Evolutionary conservation across 2,888 invertebrate species (phyloP), one percentile per base, ranked within the genome.

Genomic region (Nasonovia ribisnigri): DNA sequence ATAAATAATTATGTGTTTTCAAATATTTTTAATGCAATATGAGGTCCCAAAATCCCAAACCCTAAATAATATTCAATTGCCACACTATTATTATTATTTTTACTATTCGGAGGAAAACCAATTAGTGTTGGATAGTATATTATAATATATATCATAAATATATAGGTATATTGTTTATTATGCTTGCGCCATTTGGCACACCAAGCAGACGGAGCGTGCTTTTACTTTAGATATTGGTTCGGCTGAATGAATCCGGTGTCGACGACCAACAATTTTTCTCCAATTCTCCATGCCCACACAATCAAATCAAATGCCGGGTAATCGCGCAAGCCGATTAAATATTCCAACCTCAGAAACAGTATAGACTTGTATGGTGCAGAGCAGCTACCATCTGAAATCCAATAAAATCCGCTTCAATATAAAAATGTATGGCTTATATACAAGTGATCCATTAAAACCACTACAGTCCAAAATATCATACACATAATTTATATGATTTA

Each of bases 271-370:
- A 93, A 36, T 86, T 90, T 93, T n/a, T 93, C 93, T 86, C 29
- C 57, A 60, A 90, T 46, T 67, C 90, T 60, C 93, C 93, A 93
- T 26, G 93, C 93, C 93, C 93, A 93, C 11, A 93, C 60, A n/a
- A 90, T 86, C 42, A 93, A 67, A 90, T 93, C 93, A 6, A 93
- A 90, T n/a, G 86, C 24, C 20, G 93, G 93, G 8, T 93, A 67
- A 93, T 93, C 90, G 0, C 90, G 93, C 90, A 93, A 51, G 26
- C 93, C 93, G n/a, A 93, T 93, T n/a, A 93, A 60, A 43, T 90
- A 93, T 48, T 90, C 90, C 3, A 86, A 48, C 29, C 54, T 60
- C 48, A 90, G n/a, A 16, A 93, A 93, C 29, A 42, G 20, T 42
- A 93, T 26, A 42, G 90, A 60, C 42, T 93, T 93, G 43, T 93